A percentile compares a stretch with the other conserved stretches of the same genome.
Conservation (phyloP, 2,797 vertebrate genomes). For the Epinephelus malabaricus region DNA sequence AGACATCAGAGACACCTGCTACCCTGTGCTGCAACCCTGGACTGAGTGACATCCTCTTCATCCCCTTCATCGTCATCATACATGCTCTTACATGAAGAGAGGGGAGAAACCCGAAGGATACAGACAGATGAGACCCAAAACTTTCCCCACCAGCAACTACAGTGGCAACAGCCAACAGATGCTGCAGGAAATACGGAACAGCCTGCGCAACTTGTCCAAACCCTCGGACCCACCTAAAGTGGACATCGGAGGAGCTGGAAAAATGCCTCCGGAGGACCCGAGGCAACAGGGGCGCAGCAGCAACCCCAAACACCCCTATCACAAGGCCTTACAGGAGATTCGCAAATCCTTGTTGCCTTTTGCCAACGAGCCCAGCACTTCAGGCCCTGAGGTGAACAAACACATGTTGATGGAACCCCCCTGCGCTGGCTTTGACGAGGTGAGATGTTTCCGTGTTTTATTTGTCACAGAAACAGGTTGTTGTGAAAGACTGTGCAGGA, state of each 20-base stretch:
- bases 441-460: conserved; percentile 61
- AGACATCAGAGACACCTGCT: conserved; percentile 31
- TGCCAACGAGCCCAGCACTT: conserved; percentile 88
- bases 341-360: conserved; percentile 95
- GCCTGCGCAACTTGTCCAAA: conserved; percentile 94
- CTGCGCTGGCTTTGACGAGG: conserved; percentile 94
- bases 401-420: conserved; percentile 91
- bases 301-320: conserved; percentile 91
- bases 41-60: conserved; percentile 73
- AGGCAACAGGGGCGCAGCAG: conserved; percentile 91
- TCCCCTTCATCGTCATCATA: conserved; percentile 83
- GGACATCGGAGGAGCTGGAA: conserved; percentile 84
- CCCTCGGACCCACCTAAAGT: conserved; percentile 92
- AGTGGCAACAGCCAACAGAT: conserved; percentile 97
- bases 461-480: conserved; percentile 2
- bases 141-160: conserved; percentile 96
- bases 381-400: conserved; percentile 89
- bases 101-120: conserved; percentile 97
- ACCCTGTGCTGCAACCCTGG: conserved; percentile 41
- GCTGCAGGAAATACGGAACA: conserved; percentile 98
- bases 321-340: conserved; percentile 96
- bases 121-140: conserved; percentile 99
- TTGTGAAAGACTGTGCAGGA: conserved; percentile 26
- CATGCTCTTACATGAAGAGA: conserved; percentile 98
- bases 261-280: conserved; percentile 89